Percentiles rank a stretch among this genome's conserved stretches.
Evolutionary conservation across 2,888 invertebrate genomes (phyloP).

Genomic region (Dolomedes plantarius): DNA sequence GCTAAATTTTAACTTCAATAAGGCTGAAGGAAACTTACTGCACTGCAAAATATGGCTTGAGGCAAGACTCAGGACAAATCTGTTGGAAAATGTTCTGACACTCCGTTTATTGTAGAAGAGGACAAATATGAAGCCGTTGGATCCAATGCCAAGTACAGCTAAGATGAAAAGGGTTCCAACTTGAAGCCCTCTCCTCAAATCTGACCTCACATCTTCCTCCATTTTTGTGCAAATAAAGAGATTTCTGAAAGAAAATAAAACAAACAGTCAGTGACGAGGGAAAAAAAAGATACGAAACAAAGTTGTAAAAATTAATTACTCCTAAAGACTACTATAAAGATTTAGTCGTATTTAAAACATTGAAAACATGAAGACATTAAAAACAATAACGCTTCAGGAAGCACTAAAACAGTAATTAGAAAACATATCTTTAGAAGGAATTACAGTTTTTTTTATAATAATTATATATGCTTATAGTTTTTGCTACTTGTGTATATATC

Average conservation of each 20-base stretch:
- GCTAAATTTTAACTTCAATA: too few relatives aligned
- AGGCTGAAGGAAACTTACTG: conserved; percentile 51
- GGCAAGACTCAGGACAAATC: conserved; percentile 80
- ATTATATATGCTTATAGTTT: too few relatives aligned
- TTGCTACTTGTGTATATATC: too few relatives aligned
- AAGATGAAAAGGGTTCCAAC: conserved; percentile 17
- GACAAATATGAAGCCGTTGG: conserved; percentile 84
- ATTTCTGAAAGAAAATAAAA: too few relatives aligned
- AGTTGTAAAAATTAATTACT: too few relatives aligned
- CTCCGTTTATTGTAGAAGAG: conserved; percentile 85
- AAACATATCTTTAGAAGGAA: too few relatives aligned
- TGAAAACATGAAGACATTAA: too few relatives aligned
- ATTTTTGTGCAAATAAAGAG: background rate
- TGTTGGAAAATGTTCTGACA: conserved; percentile 86
- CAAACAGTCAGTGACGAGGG: background rate
- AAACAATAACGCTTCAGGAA: too few relatives aligned
- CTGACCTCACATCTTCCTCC: conserved; percentile 25
- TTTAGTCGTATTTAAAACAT: too few relatives aligned
- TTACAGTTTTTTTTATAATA: too few relatives aligned
- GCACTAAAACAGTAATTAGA: too few relatives aligned
- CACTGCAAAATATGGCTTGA: conserved; percentile 78
- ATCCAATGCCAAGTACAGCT: conserved; percentile 78
- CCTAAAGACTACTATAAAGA: too few relatives aligned
- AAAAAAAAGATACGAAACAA: background rate
- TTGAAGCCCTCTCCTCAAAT: conserved; percentile 1